A percentile compares a stretch with the other conserved stretches of the same genome.
phyloP scores from a whole-genome alignment of 2,888 invertebrate species.

The Choreutis nemorana region DNA sequence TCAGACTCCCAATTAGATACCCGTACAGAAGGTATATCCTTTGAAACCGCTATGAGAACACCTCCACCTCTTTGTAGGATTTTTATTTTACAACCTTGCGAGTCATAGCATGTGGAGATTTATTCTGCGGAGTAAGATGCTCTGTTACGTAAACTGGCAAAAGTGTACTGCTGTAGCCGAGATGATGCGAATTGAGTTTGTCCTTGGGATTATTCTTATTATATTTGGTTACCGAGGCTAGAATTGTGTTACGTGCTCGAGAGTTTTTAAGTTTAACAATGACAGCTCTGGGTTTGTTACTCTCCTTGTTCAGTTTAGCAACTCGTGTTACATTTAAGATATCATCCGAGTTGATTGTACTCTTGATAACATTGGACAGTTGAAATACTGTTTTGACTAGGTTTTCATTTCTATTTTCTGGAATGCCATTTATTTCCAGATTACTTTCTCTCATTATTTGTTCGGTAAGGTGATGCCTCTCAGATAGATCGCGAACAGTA shows the following conservation, averaged over 20 bases:
- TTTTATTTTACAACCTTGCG: constrained; percentile 10
- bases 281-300: constrained; percentile 4
- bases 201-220: constrained; percentile 8
- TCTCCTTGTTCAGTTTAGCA: constrained; percentile 10
- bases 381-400: constrained; percentile 3
- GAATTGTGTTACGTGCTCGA: constrained; percentile 2
- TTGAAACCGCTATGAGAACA: constrained; percentile 2
- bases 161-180: constrained; percentile 10
- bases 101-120: constrained; percentile 12
- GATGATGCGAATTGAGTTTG: constrained; percentile 11
- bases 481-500: no score
- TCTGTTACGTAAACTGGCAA: constrained; percentile 12
- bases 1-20: background rate
- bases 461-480: no score
- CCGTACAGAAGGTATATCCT: background rate
- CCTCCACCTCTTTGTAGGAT: constrained; percentile 8
- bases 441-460: constrained; percentile 5
- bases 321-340: constrained; percentile 12
- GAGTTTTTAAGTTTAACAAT: constrained; percentile 11
- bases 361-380: constrained; percentile 2
- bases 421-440: constrained; percentile 5
- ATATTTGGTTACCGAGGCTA: constrained; percentile 7
- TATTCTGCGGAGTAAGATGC: constrained; percentile 14
- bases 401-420: constrained; percentile 6
- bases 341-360: constrained; percentile 5